phyloP scores from a whole-genome alignment of 2,113 vertebrate species.

The Lates calcarifer region DNA sequence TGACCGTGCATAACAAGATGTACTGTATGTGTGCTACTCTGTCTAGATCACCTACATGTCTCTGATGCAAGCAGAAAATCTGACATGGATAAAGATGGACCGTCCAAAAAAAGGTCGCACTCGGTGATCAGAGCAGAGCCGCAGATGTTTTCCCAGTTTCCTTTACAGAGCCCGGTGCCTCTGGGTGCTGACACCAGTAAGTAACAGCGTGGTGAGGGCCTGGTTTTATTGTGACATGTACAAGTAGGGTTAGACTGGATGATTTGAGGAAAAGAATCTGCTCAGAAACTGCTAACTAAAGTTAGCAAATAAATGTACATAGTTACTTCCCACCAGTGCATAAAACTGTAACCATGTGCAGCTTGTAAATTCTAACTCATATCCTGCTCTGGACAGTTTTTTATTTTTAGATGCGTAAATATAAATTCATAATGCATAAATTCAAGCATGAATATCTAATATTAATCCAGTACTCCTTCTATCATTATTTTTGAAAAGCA shows the following conservation, averaged over 20 bases:
- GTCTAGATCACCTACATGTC: constrained; percentile 8
- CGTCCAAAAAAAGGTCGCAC: constrained; percentile 23
- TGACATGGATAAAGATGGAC: constrained; percentile 21
- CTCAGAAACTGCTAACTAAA: no score
- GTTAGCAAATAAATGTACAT: no score
- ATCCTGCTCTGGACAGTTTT: no score
- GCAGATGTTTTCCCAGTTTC: constrained; percentile 12
- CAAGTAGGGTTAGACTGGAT: not conserved
- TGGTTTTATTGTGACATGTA: no score
- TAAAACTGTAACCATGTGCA: not conserved
- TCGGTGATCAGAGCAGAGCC: not conserved
- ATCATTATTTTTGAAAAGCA: no score
- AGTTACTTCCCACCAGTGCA: not conserved
- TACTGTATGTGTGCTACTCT: not conserved
- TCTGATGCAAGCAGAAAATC: constrained; percentile 23
- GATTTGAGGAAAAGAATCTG: not conserved
- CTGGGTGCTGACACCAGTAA: not conserved
- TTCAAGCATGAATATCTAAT: no score
- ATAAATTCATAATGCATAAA: no score
- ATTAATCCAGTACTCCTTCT: not conserved
- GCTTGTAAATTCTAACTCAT: no score
- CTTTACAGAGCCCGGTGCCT: not conserved
- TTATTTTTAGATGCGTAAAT: no score
- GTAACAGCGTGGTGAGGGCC: not conserved
- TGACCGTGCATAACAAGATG: not conserved